Percentiles rank a stretch among this genome's conserved stretches.
phyloP scores from a whole-genome alignment of 2,113 vertebrate species.

The Lanius ludovicianus region DNA sequence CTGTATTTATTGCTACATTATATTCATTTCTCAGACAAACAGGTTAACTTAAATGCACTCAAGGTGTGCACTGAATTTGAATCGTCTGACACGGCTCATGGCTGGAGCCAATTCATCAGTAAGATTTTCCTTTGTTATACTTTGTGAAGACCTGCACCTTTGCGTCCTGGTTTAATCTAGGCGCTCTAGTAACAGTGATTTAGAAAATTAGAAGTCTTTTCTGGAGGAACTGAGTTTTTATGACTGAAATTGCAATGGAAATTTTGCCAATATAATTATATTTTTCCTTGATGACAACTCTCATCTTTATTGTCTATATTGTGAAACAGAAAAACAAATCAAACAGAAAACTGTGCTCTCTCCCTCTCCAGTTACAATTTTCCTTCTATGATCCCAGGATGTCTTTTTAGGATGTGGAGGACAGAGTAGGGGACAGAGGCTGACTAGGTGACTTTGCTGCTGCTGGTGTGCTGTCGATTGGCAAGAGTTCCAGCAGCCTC shows the following conservation, averaged over 20 bases:
- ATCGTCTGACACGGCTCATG: rapidly evolving
- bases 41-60: background rate
- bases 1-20: background rate
- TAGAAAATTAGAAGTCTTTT: background rate
- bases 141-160: rapidly evolving
- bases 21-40: background rate
- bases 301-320: rapidly evolving
- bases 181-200: background rate
- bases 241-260: background rate
- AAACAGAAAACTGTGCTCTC: background rate
- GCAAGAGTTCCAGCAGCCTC: background rate
- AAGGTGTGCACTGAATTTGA: background rate
- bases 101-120: background rate
- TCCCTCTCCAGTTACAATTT: background rate
- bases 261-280: background rate
- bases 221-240: background rate
- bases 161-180: background rate
- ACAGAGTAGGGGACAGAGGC: background rate
- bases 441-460: background rate
- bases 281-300: background rate
- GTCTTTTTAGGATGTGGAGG: background rate
- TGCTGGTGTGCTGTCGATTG: background rate
- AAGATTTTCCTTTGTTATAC: background rate
- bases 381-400: background rate
- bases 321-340: background rate